Evolutionary conservation across 64 coral and sea anemone genomes (phyloP).

Genomic region (Astreopora myriophthalma): DNA sequence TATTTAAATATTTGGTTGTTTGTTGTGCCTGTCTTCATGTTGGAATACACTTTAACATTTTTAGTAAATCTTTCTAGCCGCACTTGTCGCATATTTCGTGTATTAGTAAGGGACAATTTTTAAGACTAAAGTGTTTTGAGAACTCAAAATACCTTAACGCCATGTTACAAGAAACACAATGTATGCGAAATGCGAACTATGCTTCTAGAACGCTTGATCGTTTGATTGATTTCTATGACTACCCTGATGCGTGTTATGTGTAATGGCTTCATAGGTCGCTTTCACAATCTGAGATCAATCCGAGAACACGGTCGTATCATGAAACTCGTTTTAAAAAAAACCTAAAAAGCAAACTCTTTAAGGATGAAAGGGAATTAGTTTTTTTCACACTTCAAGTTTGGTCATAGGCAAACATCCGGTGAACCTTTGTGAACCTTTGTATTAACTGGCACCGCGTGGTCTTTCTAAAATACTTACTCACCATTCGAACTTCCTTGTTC

Average conservation of each 20-base stretch:
- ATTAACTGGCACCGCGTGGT: background rate
- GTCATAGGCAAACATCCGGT: no score
- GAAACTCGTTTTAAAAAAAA: background rate
- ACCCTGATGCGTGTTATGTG: background rate
- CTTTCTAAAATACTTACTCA: background rate
- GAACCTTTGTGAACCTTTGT: background rate
- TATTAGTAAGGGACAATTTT: background rate
- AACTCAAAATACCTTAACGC: background rate
- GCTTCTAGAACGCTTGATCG: background rate
- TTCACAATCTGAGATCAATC: background rate
- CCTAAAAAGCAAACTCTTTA: background rate
- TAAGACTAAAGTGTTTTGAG: background rate
- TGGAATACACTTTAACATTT: background rate
- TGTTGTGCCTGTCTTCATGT: background rate
- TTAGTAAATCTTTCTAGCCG: background rate
- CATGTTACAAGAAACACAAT: background rate
- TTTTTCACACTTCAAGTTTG: background rate
- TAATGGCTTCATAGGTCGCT: background rate
- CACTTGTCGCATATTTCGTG: background rate
- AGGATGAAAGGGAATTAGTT: background rate
- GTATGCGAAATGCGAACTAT: background rate
- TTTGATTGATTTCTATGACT: background rate
- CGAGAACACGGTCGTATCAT: background rate
- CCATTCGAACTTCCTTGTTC: constrained; percentile 16
- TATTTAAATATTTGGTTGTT: background rate